Evolutionary conservation across 2,888 invertebrate species (phyloP).

Genomic region (Ptilodon capucinus): DNA sequence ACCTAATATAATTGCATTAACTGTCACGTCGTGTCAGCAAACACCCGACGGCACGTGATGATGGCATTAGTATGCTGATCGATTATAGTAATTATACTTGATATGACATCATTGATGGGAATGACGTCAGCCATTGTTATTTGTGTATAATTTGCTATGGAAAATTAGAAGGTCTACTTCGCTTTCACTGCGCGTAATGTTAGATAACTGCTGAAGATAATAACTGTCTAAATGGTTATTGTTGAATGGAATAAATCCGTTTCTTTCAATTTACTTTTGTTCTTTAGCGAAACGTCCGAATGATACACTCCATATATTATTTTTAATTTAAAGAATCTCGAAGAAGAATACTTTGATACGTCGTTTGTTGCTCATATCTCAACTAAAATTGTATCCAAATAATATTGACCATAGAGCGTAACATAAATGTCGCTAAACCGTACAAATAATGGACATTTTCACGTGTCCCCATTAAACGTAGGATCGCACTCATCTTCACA

Average conservation of each 20-base stretch:
- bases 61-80: not conserved
- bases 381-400: not conserved
- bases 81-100: not conserved
- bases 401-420: conserved; percentile 4
- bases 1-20: not conserved
- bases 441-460: conserved; percentile 12
- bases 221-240: no score
- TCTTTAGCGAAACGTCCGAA: no score
- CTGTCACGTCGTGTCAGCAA: not conserved
- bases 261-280: no score
- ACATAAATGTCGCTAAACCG: conserved; percentile 1
- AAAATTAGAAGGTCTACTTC: not conserved
- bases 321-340: no score
- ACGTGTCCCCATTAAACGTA: conserved; percentile 28
- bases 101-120: not conserved
- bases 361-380: no score
- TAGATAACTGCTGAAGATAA: not conserved
- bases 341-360: no score
- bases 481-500: conserved; percentile 20
- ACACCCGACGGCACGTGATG: not conserved
- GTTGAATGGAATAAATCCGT: no score
- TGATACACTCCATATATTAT: no score
- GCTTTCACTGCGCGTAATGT: not conserved
- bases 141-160: not conserved
- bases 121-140: not conserved